Conservation (phyloP, 2,888 invertebrate genomes). For the Anthophora plumipes region DNA sequence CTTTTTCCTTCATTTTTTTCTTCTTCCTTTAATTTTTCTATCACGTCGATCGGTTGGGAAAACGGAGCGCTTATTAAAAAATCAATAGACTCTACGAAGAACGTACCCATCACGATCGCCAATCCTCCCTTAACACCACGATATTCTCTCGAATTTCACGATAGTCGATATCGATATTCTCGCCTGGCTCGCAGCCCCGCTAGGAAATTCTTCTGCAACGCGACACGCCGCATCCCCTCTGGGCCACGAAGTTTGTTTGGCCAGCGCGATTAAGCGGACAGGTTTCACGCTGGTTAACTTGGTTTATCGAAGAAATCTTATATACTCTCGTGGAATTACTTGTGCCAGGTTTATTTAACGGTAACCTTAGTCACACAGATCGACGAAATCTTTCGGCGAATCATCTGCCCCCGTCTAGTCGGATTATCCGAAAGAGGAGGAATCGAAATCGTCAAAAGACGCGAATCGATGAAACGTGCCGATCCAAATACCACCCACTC, state of each 20-base stretch:
- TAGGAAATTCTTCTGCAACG: slow-evolving; percentile 37
- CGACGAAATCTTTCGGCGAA: no score
- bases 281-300: slow-evolving; percentile 20
- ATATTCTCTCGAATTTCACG: slow-evolving; percentile 50
- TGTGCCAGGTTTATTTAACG: background rate
- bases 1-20: background rate
- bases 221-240: slow-evolving; percentile 39
- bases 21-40: slow-evolving; percentile 7
- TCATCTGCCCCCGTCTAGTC: no score
- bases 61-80: slow-evolving; percentile 54
- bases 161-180: slow-evolving; percentile 45
- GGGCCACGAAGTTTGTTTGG: slow-evolving; percentile 23
- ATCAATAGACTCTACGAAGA: slow-evolving; percentile 40
- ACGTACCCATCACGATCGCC: slow-evolving; percentile 13
- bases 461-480: background rate
- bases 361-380: background rate
- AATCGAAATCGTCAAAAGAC: no score
- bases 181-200: background rate
- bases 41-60: slow-evolving; percentile 40
- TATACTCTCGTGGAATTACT: background rate
- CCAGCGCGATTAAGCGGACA: slow-evolving; percentile 22
- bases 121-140: slow-evolving; percentile 34
- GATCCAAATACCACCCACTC: background rate
- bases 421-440: background rate
- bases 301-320: slow-evolving; percentile 8